phyloP scores from a whole-genome alignment of 2,113 vertebrate species.

The Gorsachius goisagi region DNA sequence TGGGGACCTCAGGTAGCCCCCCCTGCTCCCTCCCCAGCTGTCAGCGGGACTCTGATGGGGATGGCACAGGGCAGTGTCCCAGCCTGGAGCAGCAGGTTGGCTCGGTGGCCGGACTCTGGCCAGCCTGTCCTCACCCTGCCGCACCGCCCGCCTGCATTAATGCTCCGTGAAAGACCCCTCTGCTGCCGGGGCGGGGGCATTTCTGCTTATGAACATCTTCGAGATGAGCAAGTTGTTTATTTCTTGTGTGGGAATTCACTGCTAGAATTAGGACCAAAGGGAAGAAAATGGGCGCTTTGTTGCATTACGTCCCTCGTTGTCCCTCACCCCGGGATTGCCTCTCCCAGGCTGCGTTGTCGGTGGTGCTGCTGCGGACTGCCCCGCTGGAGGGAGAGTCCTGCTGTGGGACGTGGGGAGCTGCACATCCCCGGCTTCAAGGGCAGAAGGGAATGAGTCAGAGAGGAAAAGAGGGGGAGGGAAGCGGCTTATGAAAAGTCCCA shows the following conservation, averaged over 20 bases:
- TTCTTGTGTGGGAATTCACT: not conserved
- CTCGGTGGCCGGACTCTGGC: accelerated
- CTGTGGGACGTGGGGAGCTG: not conserved
- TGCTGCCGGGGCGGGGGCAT: accelerated
- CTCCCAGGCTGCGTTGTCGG: not conserved
- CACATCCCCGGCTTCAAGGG: not conserved
- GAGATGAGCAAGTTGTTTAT: not conserved
- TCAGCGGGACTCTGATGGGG: accelerated
- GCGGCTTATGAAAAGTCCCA: not conserved
- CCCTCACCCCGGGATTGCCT: not conserved
- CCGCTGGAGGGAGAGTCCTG: not conserved
- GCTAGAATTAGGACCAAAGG: not conserved
- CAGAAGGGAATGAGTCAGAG: not conserved
- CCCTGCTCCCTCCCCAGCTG: too few relatives aligned
- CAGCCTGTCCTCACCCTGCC: not conserved
- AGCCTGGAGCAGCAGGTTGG: not conserved
- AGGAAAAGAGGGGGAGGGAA: not conserved
- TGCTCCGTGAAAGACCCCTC: not conserved
- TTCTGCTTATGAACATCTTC: not conserved
- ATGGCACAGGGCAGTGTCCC: accelerated
- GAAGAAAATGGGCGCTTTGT: not conserved
- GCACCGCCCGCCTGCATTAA: not conserved
- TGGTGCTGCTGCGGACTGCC: accelerated
- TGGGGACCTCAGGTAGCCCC: accelerated
- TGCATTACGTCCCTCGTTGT: not conserved